Evolutionary conservation across 2,797 vertebrate species (phyloP), one percentile per base, ranked within the genome.

Genomic region (Gymnocypris eckloni): DNA sequence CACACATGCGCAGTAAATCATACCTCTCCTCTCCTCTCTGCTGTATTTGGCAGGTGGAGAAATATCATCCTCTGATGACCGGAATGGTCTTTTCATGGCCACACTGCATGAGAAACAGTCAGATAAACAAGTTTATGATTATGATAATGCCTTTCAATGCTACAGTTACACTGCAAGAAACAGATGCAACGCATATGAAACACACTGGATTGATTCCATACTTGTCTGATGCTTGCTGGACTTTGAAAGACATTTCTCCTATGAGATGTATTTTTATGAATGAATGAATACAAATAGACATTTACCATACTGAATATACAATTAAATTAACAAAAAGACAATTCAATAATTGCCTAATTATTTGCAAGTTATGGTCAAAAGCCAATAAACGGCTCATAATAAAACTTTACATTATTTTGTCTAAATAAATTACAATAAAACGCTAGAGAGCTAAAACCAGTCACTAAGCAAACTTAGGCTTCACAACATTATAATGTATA

Each of bases 1-100:
- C 8, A 50, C 43, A 84, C n/a, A 10, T 15, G 67, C 16, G 22
- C 16, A 69, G 39, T 59, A 13, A 61, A 41, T 52, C 66, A 81
- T 94, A 98, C 98, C 98, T 97, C 95, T 96, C 91, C 98, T 99
- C 81, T 97, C 97, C 92, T 97, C 97, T 95, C 97, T 99, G 91
- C 97, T 95, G 94, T 97, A 97, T 90, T 99, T 99, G 79, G 96
- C 92, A 50, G 97, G 96, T 0, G 95, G 93, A 4, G 96, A 94
- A 90, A 95, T 94, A 43, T 99, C 98, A 83, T 98, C 97, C 59
- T 99, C 97, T 79, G 98, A 94, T 12, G 97, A 93, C 89, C 96
- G 96, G 91, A 97, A 97, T 94, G 97, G 97, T 93, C 98, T 96
- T 94, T 99, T 99, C 81, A 98, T 96, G 86, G 98, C 89, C 88